A percentile compares a stretch with the other conserved stretches of the same genome.
Evolutionary conservation across 2,888 invertebrate genomes (phyloP).

Genomic region (Aplocera efformata): DNA sequence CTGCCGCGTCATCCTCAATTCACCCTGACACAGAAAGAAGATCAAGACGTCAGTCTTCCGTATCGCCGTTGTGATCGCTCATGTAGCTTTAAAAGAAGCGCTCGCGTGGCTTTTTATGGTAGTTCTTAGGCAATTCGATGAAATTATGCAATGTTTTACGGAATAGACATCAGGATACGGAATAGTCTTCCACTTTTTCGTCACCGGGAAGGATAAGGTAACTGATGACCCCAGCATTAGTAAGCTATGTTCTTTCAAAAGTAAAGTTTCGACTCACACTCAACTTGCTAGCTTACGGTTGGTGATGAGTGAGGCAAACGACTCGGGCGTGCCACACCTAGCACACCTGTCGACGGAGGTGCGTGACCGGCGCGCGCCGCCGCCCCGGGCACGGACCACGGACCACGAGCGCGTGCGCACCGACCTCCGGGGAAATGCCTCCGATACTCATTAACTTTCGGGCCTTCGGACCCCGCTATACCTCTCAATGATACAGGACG

Average conservation of each 20-base stretch:
- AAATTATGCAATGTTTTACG: too few relatives aligned
- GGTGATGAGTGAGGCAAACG: slow-evolving; percentile 1
- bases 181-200: too few relatives aligned
- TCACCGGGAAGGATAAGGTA: too few relatives aligned
- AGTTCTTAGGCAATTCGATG: too few relatives aligned
- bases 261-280: too few relatives aligned
- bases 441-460: slow-evolving; percentile 73
- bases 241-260: too few relatives aligned
- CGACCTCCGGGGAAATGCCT: slow-evolving; percentile 63
- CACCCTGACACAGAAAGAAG: slow-evolving; percentile 40
- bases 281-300: neutral
- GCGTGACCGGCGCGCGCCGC: slow-evolving; percentile 45
- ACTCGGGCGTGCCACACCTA: slow-evolving; percentile 39
- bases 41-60: slow-evolving; percentile 56
- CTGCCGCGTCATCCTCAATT: slow-evolving; percentile 46
- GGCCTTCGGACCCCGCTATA: slow-evolving; percentile 57
- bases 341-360: slow-evolving; percentile 39
- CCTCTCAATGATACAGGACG: slow-evolving; percentile 64
- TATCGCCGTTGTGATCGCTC: slow-evolving; percentile 41
- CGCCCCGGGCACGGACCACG: slow-evolving; percentile 43
- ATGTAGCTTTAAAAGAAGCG: too few relatives aligned
- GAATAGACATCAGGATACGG: too few relatives aligned
- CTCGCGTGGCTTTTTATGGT: too few relatives aligned
- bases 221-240: too few relatives aligned
- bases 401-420: slow-evolving; percentile 46